Evolutionary conservation across 2,797 vertebrate species (phyloP).

Genomic region (Poecile montanus): DNA sequence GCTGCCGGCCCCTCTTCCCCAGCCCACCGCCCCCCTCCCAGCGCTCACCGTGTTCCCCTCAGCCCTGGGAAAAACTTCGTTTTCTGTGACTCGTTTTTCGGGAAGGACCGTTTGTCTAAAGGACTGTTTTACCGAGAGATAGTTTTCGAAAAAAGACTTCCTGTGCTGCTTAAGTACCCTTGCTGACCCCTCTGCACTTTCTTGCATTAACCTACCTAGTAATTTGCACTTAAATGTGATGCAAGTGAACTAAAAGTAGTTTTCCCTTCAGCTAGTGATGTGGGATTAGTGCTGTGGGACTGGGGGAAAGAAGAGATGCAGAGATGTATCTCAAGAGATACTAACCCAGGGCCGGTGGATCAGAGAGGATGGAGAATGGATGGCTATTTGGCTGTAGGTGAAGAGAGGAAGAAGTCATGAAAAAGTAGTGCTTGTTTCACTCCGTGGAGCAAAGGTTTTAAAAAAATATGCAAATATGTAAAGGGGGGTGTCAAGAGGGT

Average conservation of each 20-base stretch:
- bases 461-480: neutral
- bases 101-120: neutral
- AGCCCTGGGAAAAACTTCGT: rapidly evolving
- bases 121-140: rapidly evolving
- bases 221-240: neutral
- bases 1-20: neutral
- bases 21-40: rapidly evolving
- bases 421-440: rapidly evolving
- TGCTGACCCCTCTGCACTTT: neutral
- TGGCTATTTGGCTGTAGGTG: neutral
- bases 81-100: neutral
- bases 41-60: neutral
- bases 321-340: rapidly evolving
- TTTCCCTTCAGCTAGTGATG: neutral
- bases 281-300: neutral
- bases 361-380: neutral
- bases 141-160: neutral
- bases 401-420: neutral
- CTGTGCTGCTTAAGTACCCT: neutral
- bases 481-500: neutral
- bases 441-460: neutral
- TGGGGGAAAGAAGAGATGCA: neutral
- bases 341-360: neutral
- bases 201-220: rapidly evolving
- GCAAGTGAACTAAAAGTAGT: neutral